Percentiles rank a stretch among this genome's conserved stretches.
Conservation (phyloP, 2,113 vertebrate species). For the Oxyruncus cristatus region DNA sequence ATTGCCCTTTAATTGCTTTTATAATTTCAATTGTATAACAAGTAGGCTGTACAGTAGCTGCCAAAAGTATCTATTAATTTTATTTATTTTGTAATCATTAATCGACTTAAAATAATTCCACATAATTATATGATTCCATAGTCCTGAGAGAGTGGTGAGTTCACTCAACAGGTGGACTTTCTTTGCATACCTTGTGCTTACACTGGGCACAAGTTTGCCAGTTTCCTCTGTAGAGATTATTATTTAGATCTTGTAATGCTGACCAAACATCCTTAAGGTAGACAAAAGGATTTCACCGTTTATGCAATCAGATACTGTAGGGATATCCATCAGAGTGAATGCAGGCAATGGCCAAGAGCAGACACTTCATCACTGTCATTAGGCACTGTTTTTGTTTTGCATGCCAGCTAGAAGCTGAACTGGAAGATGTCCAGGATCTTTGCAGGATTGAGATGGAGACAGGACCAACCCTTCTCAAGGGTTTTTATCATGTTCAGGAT, state of each 20-base stretch:
- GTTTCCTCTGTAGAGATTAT: neutral
- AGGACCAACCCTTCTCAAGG: neutral
- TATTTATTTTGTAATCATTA: neutral
- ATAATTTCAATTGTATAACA: slow-evolving; percentile 22
- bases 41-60: neutral
- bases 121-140: neutral
- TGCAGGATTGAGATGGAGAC: neutral
- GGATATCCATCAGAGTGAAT: neutral
- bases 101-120: neutral
- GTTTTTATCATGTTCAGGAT: neutral
- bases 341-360: neutral
- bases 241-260: neutral
- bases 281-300: slow-evolving; percentile 23
- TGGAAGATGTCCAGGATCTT: slow-evolving; percentile 9
- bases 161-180: neutral
- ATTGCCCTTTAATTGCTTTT: slow-evolving; percentile 21
- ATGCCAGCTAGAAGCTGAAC: neutral
- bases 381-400: neutral
- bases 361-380: neutral
- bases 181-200: neutral
- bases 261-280: neutral
- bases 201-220: neutral
- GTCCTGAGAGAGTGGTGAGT: neutral
- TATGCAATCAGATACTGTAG: neutral
- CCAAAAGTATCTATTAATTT: neutral